These are phyloP conservation scores for Caenorhabditis remanei DNA, from an alignment of 1,140 invertebrate species.

Conservation along the genomic window DNA sequence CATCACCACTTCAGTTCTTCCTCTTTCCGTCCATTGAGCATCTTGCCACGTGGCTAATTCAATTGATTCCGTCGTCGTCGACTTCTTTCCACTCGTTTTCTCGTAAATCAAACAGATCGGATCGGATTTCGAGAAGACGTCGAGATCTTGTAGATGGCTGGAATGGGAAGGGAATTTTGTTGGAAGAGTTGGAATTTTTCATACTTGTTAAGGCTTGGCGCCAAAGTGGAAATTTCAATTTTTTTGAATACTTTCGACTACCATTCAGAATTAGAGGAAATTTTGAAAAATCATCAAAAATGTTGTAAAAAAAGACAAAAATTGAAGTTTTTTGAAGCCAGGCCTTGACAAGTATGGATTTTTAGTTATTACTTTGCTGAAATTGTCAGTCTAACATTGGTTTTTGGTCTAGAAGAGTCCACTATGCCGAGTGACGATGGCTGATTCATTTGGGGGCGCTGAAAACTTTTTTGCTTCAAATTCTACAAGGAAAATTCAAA, in stretches of 20 bases:
- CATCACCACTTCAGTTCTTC: slow-evolving; percentile 80
- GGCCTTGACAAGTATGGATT: no score
- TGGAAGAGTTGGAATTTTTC: no score
- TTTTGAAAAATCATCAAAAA: no score
- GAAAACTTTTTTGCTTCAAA: no score
- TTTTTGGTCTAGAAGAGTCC: slow-evolving; percentile 22
- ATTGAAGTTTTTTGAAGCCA: neutral
- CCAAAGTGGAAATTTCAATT: no score
- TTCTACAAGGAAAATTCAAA: no score
- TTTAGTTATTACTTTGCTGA: slow-evolving; percentile 38
- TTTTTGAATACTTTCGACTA: no score
- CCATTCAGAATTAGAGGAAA: no score
- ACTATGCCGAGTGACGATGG: neutral
- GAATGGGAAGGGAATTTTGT: slow-evolving; percentile 27
- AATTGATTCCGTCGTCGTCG: neutral
- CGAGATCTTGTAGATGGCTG: slow-evolving; percentile 70
- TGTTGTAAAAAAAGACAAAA: neutral
- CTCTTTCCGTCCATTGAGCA: slow-evolving; percentile 77
- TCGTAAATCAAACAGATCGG: slow-evolving; percentile 72
- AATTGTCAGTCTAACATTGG: slow-evolving; percentile 59
- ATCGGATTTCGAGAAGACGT: slow-evolving; percentile 73
- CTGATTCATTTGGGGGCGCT: slow-evolving; percentile 10
- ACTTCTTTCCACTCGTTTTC: slow-evolving; percentile 29
- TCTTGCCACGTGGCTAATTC: neutral
- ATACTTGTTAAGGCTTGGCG: no score